A percentile compares a stretch with the other conserved stretches of the same genome.
phyloP scores from a whole-genome alignment of 2,888 invertebrate species.

The Teleiodes luculella region DNA sequence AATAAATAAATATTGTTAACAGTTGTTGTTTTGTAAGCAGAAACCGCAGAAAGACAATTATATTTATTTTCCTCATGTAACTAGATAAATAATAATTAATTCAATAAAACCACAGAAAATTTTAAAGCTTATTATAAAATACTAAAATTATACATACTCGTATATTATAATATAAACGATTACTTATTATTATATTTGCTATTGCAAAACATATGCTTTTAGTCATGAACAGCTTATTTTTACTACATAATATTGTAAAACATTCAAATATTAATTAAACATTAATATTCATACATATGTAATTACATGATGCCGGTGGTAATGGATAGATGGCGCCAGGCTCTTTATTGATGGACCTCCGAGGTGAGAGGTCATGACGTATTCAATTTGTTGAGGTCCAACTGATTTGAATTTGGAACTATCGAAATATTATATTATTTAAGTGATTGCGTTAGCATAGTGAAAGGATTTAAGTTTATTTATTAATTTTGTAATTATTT shows the following conservation, averaged over 20 bases:
- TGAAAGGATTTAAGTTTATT: not conserved
- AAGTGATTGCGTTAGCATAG: not conserved
- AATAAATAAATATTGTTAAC: too few species aligned
- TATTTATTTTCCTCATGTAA: too few species aligned
- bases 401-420: slow-evolving; percentile 3
- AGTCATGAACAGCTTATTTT: not conserved
- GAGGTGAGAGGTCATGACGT: slow-evolving; percentile 18
- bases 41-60: too few species aligned
- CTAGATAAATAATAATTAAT: too few species aligned
- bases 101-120: too few species aligned
- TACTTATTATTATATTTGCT: too few species aligned
- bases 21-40: too few species aligned
- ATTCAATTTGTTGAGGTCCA: slow-evolving; percentile 18
- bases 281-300: slow-evolving; percentile 5
- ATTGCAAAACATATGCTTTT: too few species aligned
- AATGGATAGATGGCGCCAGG: slow-evolving; percentile 10
- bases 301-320: slow-evolving; percentile 5
- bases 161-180: too few species aligned
- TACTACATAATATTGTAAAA: slow-evolving; percentile 19
- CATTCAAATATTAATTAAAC: slow-evolving; percentile 5
- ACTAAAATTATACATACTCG: too few species aligned
- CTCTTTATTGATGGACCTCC: slow-evolving; percentile 16
- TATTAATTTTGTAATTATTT: too few species aligned
- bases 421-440: slow-evolving; percentile 11
- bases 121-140: too few species aligned